phyloP scores from a whole-genome alignment of 2,797 vertebrate genomes.

The Leptoclinus maculatus region DNA sequence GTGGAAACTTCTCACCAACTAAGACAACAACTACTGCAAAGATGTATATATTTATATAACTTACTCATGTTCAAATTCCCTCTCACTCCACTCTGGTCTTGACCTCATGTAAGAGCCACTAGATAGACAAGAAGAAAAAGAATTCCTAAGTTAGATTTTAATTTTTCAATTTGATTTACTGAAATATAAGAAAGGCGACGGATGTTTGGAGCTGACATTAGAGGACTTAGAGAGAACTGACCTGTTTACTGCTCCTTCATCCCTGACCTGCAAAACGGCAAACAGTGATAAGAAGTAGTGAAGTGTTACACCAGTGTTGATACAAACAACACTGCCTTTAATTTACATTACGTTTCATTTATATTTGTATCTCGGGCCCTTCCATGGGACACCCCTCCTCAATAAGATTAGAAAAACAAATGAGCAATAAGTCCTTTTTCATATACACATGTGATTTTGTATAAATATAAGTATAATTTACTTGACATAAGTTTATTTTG shows the following conservation, averaged over 20 bases:
- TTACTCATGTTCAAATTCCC: constrained; percentile 64
- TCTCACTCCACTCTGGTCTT: constrained; percentile 55
- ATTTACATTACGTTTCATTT: background rate
- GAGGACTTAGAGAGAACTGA: constrained; percentile 34
- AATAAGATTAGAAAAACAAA: constrained; percentile 2
- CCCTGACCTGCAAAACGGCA: constrained; percentile 59
- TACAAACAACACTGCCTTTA: background rate
- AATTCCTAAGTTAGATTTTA: background rate
- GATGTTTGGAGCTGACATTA: background rate
- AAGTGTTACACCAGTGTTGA: background rate
- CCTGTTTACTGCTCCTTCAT: constrained; percentile 59
- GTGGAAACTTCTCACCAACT: background rate
- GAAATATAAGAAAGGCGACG: background rate
- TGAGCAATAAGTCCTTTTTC: no score
- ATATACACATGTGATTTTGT: background rate
- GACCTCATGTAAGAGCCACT: constrained; percentile 64
- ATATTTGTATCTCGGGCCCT: background rate
- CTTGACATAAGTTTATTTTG: background rate
- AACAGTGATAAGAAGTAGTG: background rate
- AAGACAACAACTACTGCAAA: background rate
- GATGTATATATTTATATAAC: background rate
- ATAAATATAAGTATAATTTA: background rate
- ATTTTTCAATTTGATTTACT: background rate
- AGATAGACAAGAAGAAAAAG: background rate
- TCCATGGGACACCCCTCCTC: background rate